A percentile compares a stretch with the other conserved stretches of the same genome.
These are phyloP conservation scores for Craseonycteris thonglongyai DNA, from an alignment of 2,113 vertebrate genomes.

Conservation along the genomic window DNA sequence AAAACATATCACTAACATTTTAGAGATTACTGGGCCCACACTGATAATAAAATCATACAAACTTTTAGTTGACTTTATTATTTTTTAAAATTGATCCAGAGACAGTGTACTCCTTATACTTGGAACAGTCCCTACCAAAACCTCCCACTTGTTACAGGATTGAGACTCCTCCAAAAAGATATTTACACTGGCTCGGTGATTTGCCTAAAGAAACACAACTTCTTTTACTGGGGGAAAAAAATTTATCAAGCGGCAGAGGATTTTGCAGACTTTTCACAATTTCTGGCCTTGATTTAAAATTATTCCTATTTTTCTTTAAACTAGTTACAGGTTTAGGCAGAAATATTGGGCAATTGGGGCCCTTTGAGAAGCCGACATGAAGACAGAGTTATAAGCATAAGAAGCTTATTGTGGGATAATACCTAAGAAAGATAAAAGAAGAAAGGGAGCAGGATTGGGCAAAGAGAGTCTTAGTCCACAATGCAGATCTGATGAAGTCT, in stretches of 20 bases:
- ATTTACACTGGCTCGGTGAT: neutral
- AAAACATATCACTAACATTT: neutral
- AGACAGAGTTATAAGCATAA: neutral
- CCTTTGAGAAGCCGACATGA: neutral
- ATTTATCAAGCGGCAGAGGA: neutral
- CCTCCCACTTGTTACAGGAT: neutral
- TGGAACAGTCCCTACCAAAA: neutral
- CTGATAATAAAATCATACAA: neutral
- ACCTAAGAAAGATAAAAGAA: neutral
- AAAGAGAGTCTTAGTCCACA: neutral
- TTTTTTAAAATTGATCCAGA: neutral
- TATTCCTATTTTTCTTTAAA: neutral
- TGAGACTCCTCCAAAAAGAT: neutral
- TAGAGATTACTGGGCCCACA: neutral
- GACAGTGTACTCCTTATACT: neutral
- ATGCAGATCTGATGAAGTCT: neutral
- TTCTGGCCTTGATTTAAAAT: neutral
- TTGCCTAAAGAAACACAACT: neutral
- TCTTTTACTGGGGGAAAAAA: neutral
- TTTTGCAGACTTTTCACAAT: neutral
- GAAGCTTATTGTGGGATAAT: neutral
- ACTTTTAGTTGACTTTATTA: neutral
- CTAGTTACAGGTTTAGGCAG: neutral
- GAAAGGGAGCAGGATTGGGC: neutral
- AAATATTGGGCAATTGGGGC: neutral